Percentiles rank a stretch among this genome's conserved stretches.
These are phyloP conservation scores for Acanthurus tractus DNA, from an alignment of 2,797 vertebrate species.

Conservation along the genomic window DNA sequence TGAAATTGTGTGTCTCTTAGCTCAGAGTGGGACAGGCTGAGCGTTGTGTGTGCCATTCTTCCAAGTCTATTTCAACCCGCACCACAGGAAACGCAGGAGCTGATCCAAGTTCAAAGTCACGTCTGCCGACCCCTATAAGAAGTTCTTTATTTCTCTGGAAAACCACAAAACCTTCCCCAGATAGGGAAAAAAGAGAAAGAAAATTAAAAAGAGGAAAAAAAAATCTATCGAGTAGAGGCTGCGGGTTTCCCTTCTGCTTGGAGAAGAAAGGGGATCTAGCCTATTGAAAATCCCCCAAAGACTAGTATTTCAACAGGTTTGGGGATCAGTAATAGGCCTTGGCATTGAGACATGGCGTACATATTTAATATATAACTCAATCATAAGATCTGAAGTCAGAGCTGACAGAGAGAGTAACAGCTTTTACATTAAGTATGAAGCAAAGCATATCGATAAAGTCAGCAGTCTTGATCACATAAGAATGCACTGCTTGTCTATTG, in stretches of 20 bases:
- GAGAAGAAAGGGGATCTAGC: constrained; percentile 56
- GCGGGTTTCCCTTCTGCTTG: constrained; percentile 63
- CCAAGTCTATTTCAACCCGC: constrained; percentile 89
- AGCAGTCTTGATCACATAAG: constrained; percentile 31
- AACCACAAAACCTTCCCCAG: constrained; percentile 83
- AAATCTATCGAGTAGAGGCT: constrained; percentile 74
- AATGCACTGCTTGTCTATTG: constrained; percentile 24
- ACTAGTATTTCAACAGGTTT: constrained; percentile 88
- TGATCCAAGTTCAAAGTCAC: constrained; percentile 99
- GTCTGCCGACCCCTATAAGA: constrained; percentile 90
- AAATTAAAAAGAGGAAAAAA: constrained; percentile 57
- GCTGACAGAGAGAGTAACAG: background rate
- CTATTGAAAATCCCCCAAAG: constrained; percentile 67
- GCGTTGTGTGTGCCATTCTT: constrained; percentile 85
- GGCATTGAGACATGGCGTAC: background rate
- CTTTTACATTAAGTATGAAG: background rate
- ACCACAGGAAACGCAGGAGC: constrained; percentile 93
- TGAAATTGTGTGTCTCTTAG: constrained; percentile 73
- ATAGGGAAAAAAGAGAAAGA: constrained; percentile 72
- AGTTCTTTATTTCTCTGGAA: constrained; percentile 92
- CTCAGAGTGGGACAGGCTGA: constrained; percentile 79
- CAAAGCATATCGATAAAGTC: constrained; percentile 35
- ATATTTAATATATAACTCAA: constrained; percentile 37
- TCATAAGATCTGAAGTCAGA: constrained; percentile 13
- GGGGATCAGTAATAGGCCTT: constrained; percentile 19